These are phyloP conservation scores for Crocodylus rhombifer DNA, from an alignment of 2,797 vertebrate species.

Conservation along the genomic window DNA sequence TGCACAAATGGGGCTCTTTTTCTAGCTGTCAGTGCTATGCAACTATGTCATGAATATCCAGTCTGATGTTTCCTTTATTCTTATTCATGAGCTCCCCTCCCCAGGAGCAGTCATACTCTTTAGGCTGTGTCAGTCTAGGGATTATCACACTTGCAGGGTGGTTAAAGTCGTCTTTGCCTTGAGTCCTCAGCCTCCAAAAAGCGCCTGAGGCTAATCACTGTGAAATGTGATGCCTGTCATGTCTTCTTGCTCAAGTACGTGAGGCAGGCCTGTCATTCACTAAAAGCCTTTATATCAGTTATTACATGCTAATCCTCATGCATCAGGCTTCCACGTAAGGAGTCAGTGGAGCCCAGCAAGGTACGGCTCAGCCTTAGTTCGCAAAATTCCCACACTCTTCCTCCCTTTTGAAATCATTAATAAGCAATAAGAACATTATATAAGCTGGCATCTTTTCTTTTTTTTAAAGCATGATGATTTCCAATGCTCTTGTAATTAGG, in stretches of 20 bases:
- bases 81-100: constrained; percentile 56
- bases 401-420: constrained; percentile 71
- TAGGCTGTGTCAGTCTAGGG: constrained; percentile 15
- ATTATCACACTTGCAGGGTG: constrained; percentile 43
- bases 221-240: constrained; percentile 35
- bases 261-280: constrained; percentile 51
- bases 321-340: constrained; percentile 48
- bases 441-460: constrained; percentile 58
- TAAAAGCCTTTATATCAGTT: constrained; percentile 60
- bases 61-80: constrained; percentile 46
- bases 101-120: constrained; percentile 42
- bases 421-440: constrained; percentile 78
- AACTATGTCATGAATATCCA: neutral
- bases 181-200: constrained; percentile 50
- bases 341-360: constrained; percentile 53
- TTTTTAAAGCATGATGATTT: constrained; percentile 70
- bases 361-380: constrained; percentile 61
- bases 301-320: constrained; percentile 60
- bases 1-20: neutral
- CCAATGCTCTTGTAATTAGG: constrained; percentile 70
- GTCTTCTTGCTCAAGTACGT: constrained; percentile 28
- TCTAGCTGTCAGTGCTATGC: neutral
- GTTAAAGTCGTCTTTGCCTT: constrained; percentile 43
- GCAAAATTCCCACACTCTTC: constrained; percentile 70
- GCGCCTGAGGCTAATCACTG: constrained; percentile 60